Percentiles rank a stretch among this genome's conserved stretches.
Conservation (phyloP, 2,797 vertebrate species). For the Chelon labrosus region DNA sequence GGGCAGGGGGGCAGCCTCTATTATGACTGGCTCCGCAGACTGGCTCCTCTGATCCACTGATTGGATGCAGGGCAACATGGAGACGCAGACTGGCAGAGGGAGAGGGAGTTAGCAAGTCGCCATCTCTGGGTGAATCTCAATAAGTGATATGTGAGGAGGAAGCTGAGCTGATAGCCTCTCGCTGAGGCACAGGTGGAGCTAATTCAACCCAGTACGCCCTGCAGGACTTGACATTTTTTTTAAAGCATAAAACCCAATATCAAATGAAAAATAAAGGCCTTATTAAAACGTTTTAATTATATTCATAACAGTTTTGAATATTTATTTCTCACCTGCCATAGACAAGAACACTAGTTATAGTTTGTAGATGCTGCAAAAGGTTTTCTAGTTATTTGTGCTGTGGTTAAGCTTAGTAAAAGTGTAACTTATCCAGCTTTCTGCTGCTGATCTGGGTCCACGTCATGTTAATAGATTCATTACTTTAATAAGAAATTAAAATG, state of each 20-base stretch:
- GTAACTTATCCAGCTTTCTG: no score
- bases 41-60: constrained; percentile 88
- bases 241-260: neutral
- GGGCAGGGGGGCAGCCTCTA: constrained; percentile 76
- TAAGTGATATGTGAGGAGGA: constrained; percentile 63
- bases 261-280: neutral
- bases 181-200: constrained; percentile 71
- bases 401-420: no score
- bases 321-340: no score
- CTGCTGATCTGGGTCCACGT: no score
- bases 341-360: no score
- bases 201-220: constrained; percentile 9
- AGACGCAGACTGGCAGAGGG: constrained; percentile 62
- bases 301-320: no score
- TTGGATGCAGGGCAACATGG: constrained; percentile 75
- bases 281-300: no score
- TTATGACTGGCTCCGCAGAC: constrained; percentile 86
- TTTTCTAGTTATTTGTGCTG: no score
- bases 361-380: no score
- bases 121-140: constrained; percentile 78
- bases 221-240: neutral
- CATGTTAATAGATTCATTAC: no score
- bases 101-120: constrained; percentile 57
- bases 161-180: constrained; percentile 67
- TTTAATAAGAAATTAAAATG: no score